Conservation (phyloP, 2,888 invertebrate genomes). For the Cryptosula pallasiana region DNA sequence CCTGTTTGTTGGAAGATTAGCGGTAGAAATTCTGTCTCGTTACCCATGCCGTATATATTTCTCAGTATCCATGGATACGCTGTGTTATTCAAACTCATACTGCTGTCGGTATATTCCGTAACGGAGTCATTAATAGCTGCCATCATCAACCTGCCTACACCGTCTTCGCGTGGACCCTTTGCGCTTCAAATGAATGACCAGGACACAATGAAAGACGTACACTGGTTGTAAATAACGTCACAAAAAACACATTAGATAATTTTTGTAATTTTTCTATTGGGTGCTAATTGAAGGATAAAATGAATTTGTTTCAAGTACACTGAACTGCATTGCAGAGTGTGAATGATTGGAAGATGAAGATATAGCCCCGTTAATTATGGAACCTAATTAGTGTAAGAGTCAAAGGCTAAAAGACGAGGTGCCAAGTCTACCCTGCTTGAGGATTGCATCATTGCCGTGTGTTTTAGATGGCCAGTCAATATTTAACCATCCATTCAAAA, state of each 20-base stretch:
- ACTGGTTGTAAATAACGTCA: too few species aligned
- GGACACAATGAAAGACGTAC: too few species aligned
- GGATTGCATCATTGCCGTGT: neutral
- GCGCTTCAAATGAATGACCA: too few species aligned
- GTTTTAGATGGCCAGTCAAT: neutral
- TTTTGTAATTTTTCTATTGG: neutral
- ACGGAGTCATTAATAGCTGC: too few species aligned
- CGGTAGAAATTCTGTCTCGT: neutral
- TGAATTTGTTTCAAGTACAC: neutral
- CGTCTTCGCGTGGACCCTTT: too few species aligned
- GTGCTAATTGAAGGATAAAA: neutral
- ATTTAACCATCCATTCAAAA: neutral
- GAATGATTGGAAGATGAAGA: neutral
- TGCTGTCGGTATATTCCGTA: too few species aligned
- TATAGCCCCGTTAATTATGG: neutral
- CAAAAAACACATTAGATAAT: neutral
- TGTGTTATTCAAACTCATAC: too few species aligned
- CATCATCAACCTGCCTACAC: too few species aligned
- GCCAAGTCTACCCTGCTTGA: neutral
- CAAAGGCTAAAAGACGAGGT: neutral
- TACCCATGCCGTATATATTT: neutral
- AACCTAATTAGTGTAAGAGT: neutral
- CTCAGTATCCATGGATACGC: neutral
- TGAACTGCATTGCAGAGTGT: neutral
- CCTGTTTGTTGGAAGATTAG: conserved; percentile 25